Evolutionary conservation across 2,113 vertebrate genomes (phyloP), one percentile per base, ranked within the genome.

Genomic region (Donacobius atricapilla): DNA sequence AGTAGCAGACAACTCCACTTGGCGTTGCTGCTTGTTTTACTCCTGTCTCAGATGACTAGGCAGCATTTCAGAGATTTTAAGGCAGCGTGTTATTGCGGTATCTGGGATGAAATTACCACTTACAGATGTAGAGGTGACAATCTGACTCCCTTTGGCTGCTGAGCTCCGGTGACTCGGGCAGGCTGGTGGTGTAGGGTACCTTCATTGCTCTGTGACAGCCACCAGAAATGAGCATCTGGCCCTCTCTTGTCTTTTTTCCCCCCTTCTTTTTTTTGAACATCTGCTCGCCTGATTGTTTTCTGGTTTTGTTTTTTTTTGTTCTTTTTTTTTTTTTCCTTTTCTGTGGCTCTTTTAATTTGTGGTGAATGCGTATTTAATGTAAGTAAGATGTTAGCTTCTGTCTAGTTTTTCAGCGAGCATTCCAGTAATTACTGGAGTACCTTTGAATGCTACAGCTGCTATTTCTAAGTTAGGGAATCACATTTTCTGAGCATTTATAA

Each of bases 361-460:
- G 77, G 88, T 81, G 61, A 92, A 97, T 93, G 64, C 64, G 82
- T 94, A 61, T 92, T 94, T 96, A 96, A 97, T 97, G 89, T 95
- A 96, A 97, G 95, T 90, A 97, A 96, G 96, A 96, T 96, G 88
- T 93, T 94, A 95, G 85, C 95, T 93, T 96, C 94, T 96, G 96
- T 95, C 89, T 95, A 75, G 75, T 91, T 94, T 95, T 95, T 94
- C 77, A 89, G 80, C 56, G 19, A 79, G 83, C 79, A 89, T 95
- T 97, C 94, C 94, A 95, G 86, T 95, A 96, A 93, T 97, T 96
- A 93, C 88, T 96, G 77, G 70, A 95, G 87, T 95, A 96, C 80
- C 92, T 96, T 90, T 93, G 88, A 96, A 90, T 95, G 90, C 83
- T 93, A 48, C 90, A 96, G 93, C 82, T 95, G 94, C 90, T 93